A percentile compares a stretch with the other conserved stretches of the same genome.
phyloP scores from a whole-genome alignment of 2,113 vertebrate species.

The Phalacrocorax carbo region DNA sequence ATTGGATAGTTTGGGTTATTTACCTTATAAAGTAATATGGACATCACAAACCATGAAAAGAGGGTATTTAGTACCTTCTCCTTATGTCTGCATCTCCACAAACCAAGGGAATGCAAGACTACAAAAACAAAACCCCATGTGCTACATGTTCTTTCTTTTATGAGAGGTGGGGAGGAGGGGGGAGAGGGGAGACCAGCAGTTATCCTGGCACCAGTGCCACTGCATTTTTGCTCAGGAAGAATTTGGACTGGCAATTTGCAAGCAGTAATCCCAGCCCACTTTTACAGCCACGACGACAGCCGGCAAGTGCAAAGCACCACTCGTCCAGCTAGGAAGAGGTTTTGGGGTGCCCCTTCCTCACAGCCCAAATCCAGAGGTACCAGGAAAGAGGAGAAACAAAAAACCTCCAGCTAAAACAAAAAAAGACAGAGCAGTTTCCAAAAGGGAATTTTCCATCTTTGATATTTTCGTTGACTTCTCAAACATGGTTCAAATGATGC shows the following conservation, averaged over 20 bases:
- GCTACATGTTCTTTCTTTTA: not conserved
- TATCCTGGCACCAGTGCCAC: not conserved
- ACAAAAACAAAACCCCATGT: not conserved
- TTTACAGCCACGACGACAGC: rapidly evolving
- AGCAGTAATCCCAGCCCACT: not conserved
- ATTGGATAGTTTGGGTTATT: constrained; percentile 63
- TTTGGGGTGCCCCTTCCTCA: not conserved
- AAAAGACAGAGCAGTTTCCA: not conserved
- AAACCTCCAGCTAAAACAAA: not conserved
- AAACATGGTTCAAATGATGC: not conserved
- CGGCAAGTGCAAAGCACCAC: not conserved
- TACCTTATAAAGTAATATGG: constrained; percentile 57
- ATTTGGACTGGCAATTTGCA: not conserved
- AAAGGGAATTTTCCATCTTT: not conserved
- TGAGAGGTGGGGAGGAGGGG: not conserved
- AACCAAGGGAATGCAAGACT: not conserved
- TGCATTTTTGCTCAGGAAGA: not conserved
- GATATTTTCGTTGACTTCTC: not conserved
- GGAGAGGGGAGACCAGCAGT: not conserved
- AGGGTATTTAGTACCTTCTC: constrained; percentile 42
- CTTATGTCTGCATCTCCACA: not conserved
- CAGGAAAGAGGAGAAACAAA: not conserved
- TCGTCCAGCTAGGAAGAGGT: rapidly evolving
- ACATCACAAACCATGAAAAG: constrained; percentile 55
- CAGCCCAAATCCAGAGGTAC: not conserved